Base-by-base conservation (phyloP, 2,888 invertebrate genomes). In the Cryptocheilus praepositus region DNA sequence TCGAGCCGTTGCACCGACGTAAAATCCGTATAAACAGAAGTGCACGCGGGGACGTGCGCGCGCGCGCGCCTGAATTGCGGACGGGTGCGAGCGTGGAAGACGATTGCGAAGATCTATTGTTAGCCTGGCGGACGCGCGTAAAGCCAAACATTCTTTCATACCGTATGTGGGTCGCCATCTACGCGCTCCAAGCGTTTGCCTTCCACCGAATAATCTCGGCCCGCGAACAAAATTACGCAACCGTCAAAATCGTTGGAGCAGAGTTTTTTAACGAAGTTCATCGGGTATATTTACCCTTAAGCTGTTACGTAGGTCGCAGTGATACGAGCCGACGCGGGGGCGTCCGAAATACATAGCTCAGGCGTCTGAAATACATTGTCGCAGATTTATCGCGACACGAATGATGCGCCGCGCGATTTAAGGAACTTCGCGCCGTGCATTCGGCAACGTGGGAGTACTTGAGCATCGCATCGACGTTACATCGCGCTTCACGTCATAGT, bases 111-210 rank as follows among this genome's bases (percentile, higher is more conserved):
- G 67, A 67, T 72, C 82, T 82, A 82, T 82, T 82, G 81, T 82
- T 82, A 82, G 82, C 71, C 70, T 71, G 73, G 76, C 71, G 76
- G 70, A 71, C 77, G 71, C 71, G 70, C 43, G 36, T 76, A 78
- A 79, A 81, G 77, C 78, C 79, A 79, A 81, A 80, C 76, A 67
- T 75, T 76, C 74, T 77, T 80, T 81, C 76, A 64, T 72, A 73
- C 74, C 74, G 79, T 80, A 80, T 81, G 75, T 81, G 79, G 81
- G 79, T 80, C 81, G 78, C 71, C 76, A 67, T 76, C 75, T 56
- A 61, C 73, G 58, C 67, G 68, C 65, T 73, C 55, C 55, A 56
- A 63, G 66, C 64, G 46, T 54, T 61, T 57, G 25, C 22, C 53
- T 53, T 53, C 43, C 62, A 11, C 36, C 36, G 36, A 36, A 36